Evolutionary conservation across 1,140 invertebrate species (phyloP).

Genomic region (Planococcus citri): DNA sequence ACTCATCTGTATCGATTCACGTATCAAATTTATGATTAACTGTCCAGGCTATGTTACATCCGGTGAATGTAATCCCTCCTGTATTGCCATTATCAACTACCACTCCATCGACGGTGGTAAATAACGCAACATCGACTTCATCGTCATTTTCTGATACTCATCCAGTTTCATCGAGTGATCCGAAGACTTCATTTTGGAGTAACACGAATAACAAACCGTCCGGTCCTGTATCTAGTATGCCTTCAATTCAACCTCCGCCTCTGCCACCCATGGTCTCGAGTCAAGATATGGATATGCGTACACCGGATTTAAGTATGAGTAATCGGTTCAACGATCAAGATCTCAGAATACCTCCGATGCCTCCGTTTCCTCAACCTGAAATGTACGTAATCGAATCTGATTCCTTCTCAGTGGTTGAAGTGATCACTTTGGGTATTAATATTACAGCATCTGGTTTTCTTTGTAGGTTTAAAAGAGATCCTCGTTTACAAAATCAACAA

Average conservation of each 20-base stretch:
- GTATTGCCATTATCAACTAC: constrained; percentile 27
- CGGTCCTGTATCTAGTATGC: neutral
- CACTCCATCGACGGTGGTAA: constrained; percentile 26
- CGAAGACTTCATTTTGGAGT: neutral
- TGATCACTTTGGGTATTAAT: no score
- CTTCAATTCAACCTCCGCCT: neutral
- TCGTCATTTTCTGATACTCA: neutral
- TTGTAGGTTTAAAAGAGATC: constrained; percentile 22
- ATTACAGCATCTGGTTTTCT: no score
- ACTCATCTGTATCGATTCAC: no score
- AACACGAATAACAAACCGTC: neutral
- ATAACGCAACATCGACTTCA: constrained; percentile 8
- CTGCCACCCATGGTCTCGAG: constrained; percentile 13
- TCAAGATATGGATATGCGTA: constrained; percentile 37
- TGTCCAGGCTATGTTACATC: constrained; percentile 34
- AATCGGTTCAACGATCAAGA: constrained; percentile 49
- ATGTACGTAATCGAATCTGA: constrained; percentile 21
- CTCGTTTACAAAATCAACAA: constrained; percentile 12
- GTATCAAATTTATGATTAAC: neutral
- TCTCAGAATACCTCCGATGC: constrained; percentile 39
- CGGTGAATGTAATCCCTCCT: constrained; percentile 36
- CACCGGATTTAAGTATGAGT: constrained; percentile 31
- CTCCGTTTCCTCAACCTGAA: constrained; percentile 17
- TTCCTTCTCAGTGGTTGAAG: no score
- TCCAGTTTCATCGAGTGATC: neutral